Evolutionary conservation across 2,113 vertebrate species (phyloP).

Genomic region (Genyomyrus donnyi): DNA sequence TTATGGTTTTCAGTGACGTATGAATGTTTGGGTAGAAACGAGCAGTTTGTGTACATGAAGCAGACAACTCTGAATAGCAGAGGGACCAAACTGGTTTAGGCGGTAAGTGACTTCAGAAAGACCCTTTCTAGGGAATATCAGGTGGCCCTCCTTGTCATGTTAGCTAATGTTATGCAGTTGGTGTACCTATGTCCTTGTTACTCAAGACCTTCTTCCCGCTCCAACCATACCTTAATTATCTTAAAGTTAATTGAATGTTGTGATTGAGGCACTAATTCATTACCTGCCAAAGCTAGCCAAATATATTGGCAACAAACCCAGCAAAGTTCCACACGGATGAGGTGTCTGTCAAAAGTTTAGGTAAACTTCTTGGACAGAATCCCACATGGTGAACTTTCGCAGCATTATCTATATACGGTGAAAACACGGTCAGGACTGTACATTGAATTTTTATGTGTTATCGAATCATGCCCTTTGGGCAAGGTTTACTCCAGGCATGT

Average conservation of each 20-base stretch:
- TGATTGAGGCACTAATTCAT: neutral
- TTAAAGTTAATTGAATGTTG: neutral
- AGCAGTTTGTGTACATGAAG: neutral
- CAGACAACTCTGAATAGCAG: neutral
- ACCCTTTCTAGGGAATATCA: neutral
- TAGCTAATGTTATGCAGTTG: neutral
- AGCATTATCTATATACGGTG: neutral
- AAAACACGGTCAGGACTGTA: neutral
- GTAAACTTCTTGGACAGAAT: neutral
- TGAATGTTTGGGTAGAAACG: neutral
- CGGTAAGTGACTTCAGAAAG: neutral
- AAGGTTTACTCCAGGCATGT: neutral
- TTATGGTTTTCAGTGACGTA: neutral
- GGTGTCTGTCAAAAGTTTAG: neutral
- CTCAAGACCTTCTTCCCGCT: neutral
- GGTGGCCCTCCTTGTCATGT: neutral
- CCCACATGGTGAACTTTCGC: neutral
- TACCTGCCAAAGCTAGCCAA: neutral
- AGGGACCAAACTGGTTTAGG: neutral
- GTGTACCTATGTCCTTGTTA: neutral
- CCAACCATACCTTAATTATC: neutral
- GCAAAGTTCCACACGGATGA: neutral
- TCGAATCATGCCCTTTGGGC: neutral
- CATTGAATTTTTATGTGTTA: slow-evolving; percentile 5
- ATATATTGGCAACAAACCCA: neutral